phyloP scores from a whole-genome alignment of 2,113 vertebrate genomes.

The Lepidothrix coronata region DNA sequence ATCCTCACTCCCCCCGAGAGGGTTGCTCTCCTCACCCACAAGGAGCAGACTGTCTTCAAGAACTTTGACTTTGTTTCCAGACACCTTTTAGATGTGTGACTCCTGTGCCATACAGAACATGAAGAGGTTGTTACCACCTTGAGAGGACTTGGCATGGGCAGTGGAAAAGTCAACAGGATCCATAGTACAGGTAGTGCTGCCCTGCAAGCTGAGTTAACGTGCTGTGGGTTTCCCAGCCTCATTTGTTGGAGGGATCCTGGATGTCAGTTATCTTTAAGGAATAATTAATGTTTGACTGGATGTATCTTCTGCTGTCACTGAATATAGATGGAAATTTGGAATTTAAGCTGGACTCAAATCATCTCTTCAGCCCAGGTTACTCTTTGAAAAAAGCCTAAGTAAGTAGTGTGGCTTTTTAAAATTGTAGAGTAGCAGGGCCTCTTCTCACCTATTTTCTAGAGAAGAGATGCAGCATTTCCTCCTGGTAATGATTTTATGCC shows the following conservation, averaged over 20 bases:
- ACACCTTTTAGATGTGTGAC: slow-evolving; percentile 66
- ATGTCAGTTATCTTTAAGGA: neutral
- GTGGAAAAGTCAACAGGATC: neutral
- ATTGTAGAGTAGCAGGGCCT: neutral
- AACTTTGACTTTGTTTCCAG: slow-evolving; percentile 90
- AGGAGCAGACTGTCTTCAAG: slow-evolving; percentile 83
- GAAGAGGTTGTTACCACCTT: neutral
- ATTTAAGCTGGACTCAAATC: neutral
- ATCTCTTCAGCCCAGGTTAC: neutral
- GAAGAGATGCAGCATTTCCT: neutral
- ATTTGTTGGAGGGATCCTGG: neutral
- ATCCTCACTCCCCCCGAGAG: slow-evolving; percentile 81
- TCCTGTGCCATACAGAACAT: neutral
- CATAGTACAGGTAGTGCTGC: neutral
- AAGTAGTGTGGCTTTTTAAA: neutral
- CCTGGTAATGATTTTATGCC: neutral
- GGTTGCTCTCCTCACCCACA: slow-evolving; percentile 66
- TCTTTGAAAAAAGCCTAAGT: neutral
- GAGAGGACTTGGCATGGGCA: neutral
- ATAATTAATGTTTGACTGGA: neutral
- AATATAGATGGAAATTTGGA: neutral
- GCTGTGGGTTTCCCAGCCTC: neutral
- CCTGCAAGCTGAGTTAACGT: neutral
- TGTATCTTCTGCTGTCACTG: neutral
- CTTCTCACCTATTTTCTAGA: neutral